phyloP scores from a whole-genome alignment of 2,888 invertebrate genomes.

The Drosophila colorata region DNA sequence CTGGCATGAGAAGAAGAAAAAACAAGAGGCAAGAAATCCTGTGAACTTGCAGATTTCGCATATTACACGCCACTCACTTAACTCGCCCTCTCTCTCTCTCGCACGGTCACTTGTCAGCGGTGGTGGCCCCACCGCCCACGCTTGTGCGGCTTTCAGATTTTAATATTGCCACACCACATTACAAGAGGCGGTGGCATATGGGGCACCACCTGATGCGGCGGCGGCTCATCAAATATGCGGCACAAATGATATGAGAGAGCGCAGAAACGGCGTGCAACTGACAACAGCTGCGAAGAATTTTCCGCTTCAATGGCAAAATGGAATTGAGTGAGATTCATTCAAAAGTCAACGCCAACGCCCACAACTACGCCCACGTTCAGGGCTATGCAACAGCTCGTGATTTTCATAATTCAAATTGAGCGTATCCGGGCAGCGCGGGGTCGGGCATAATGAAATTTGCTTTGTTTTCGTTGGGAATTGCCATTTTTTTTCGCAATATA shows the following conservation, averaged over 20 bases:
- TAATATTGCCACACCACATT: conserved; percentile 56
- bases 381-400: conserved; percentile 59
- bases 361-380: conserved; percentile 1
- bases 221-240: conserved; percentile 58
- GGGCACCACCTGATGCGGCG: conserved; percentile 61
- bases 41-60: conserved; percentile 49
- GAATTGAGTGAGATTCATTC: conserved; percentile 75
- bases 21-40: conserved; percentile 21
- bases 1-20: background rate
- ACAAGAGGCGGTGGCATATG: conserved; percentile 29
- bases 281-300: conserved; percentile 74
- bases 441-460: conserved; percentile 72
- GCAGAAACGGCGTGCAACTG: conserved; percentile 57
- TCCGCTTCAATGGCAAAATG: conserved; percentile 70
- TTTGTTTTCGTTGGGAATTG: conserved; percentile 70
- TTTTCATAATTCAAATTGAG: conserved; percentile 82
- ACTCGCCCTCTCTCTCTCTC: conserved; percentile 11
- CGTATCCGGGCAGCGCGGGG: conserved; percentile 56
- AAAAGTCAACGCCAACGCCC: conserved; percentile 63
- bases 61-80: conserved; percentile 44
- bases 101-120: conserved; percentile 8
- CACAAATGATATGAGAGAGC: conserved; percentile 51
- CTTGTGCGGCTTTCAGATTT: conserved; percentile 55
- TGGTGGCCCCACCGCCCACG: conserved; percentile 31
- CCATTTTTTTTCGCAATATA: conserved; percentile 26